These are phyloP conservation scores for Xenopus borealis DNA, from an alignment of 2,113 vertebrate genomes.

Conservation along the genomic window DNA sequence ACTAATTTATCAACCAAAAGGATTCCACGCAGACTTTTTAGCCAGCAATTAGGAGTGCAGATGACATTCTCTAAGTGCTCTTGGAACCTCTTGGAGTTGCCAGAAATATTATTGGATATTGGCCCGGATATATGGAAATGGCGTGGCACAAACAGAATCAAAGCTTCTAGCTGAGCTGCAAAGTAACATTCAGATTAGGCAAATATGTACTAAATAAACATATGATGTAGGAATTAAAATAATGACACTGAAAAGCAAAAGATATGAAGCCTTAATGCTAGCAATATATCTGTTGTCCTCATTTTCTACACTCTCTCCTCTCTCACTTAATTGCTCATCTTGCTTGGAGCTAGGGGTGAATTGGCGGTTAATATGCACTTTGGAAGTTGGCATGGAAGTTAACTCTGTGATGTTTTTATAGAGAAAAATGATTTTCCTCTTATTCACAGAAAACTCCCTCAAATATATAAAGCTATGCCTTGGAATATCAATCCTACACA, in stretches of 20 bases:
- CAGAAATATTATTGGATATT: no score
- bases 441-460: constrained; percentile 13
- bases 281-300: neutral
- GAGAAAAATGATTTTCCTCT: constrained; percentile 13
- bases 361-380: constrained; percentile 43
- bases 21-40: no score
- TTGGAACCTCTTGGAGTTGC: no score
- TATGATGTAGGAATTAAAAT: neutral
- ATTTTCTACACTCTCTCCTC: constrained; percentile 4
- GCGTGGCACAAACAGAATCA: no score
- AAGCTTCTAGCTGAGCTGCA: no score
- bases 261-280: no score
- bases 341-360: constrained; percentile 25
- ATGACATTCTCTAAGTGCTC: no score
- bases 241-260: neutral
- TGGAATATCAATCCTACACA: neutral
- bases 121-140: no score
- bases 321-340: constrained; percentile 32
- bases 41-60: no score
- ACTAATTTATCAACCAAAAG: no score
- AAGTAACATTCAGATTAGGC: no score
- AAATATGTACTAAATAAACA: neutral
- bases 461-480: constrained; percentile 19
- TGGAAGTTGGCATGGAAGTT: constrained; percentile 22
- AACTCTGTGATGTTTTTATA: constrained; percentile 1